Base-by-base conservation (phyloP, 2,113 vertebrate genomes). In the Caranx ignobilis region DNA sequence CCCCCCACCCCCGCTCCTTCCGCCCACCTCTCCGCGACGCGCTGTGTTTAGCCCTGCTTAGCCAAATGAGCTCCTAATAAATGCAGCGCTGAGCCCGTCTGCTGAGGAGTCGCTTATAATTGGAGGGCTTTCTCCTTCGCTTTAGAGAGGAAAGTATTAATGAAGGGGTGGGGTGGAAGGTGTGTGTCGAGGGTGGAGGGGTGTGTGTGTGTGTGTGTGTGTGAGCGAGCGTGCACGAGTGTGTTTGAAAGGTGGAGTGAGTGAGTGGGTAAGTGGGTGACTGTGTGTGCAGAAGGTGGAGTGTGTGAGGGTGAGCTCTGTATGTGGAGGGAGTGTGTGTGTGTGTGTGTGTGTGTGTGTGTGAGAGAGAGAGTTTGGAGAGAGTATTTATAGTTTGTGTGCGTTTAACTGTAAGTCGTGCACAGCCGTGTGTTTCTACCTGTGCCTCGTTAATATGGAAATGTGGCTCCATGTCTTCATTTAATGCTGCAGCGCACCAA, bases 31-130 rank as follows among this genome's bases (percentile, higher is more conserved):
- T 85, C 74, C 54, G 6, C 55, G 64, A 76, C 84, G 88, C 75
- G 35, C 61, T 81, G 91, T 90, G 91, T 93, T 93, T 90, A 94
- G 93, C 87, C 86, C 91, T 63, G 90, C 93, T 94, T 94, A 92
- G 91, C 91, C 89, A 94, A 94, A 94, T 94, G 93, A 94, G 90
- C 89, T 89, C 70, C 89, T 92, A 89, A 94, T 92, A 92, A 94
- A 91, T 90, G 87, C 91, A 85, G 84, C 62, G 68, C 85, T 90
- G 90, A 91, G 86, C 91, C 88, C 56, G 77, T 88, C 83, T 87
- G 86, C 88, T 85, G 82, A 85, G 87, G 69, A 88, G 85, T 76
- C 41, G 75, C 80, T 88, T 87, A 93, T 92, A 89, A 93, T 91
- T 92, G 91, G 85, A 92, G 85, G 85, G 89, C 88, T 92, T 93